Evolutionary conservation across 1,140 invertebrate species (phyloP).

Genomic region (Drosophila punjabiensis): DNA sequence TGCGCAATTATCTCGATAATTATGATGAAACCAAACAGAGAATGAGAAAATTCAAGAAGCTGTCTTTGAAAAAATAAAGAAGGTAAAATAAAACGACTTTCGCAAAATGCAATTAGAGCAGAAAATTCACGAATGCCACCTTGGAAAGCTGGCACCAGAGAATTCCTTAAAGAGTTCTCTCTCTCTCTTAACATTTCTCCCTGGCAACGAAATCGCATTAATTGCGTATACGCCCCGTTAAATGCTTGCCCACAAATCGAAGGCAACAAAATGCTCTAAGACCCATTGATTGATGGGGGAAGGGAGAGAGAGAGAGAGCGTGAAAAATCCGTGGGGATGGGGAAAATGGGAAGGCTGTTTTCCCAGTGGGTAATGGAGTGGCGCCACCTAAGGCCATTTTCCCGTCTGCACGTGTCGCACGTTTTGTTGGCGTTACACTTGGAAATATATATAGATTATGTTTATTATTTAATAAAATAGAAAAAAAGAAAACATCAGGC

Average conservation of each 20-base stretch:
- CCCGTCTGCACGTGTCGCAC: constrained; percentile 57
- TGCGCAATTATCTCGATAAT: constrained; percentile 59
- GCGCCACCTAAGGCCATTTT: constrained; percentile 46
- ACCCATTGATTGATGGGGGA: constrained; percentile 57
- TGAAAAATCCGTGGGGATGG: neutral
- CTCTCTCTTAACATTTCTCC: constrained; percentile 4
- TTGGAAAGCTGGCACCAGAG: constrained; percentile 25
- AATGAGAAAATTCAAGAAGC: constrained; percentile 15
- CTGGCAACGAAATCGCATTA: constrained; percentile 47
- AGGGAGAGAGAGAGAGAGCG: neutral
- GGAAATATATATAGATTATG: neutral
- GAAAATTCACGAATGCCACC: constrained; percentile 44
- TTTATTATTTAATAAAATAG: constrained; percentile 2
- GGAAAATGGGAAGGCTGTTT: constrained; percentile 4
- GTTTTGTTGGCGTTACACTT: constrained; percentile 17
- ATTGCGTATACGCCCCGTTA: constrained; percentile 68
- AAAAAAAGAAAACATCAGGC: neutral
- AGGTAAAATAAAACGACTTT: constrained; percentile 29
- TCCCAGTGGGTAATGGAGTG: constrained; percentile 2
- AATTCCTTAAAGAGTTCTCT: constrained; percentile 38
- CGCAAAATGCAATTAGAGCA: constrained; percentile 63
- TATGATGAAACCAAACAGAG: constrained; percentile 43
- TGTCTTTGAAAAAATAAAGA: neutral
- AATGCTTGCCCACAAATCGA: constrained; percentile 45
- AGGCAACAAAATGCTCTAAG: constrained; percentile 46